Evolutionary conservation across 2,113 vertebrate species (phyloP), one percentile per base, ranked within the genome.

Genomic region (Plectropomus leopardus): DNA sequence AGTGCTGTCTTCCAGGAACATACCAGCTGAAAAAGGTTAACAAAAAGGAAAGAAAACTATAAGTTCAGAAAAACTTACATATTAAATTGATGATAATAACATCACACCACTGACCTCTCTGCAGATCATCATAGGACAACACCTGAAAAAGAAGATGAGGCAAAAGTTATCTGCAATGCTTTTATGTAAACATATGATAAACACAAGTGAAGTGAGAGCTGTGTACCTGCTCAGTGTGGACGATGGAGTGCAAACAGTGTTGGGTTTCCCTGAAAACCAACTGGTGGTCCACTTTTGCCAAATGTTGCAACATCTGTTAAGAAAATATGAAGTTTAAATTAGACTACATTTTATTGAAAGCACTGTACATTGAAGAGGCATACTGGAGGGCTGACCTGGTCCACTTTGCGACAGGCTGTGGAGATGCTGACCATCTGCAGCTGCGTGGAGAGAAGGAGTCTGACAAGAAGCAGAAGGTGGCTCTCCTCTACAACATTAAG

Each of bases 1-100:
- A 21, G 48, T 40, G 73, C 96, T 97, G 85, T 96, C 95, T 85
- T 97, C 96, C 67, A 97, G 28, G 77, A 96, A 96, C 95, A 97
- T 95, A 81, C 95, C 96, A 28, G 93, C 97, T 98, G 51, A 45
- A 79, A 77, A 23, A 36, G 21, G n/a, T 9, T 0, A 36, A 48
- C 23, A 42, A 36, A 4, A 50, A n/a, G n/a, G n/a, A n/a, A n/a
- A n/a, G n/a, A n/a, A 28, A 24, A 42, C 6, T 17, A 42, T 14
- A 24, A 1, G 23, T 23, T 55, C 11, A 23, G 30, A 7, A 44
- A 53, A 61, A 55, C 28, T 14, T 17, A 1, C 11, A 50, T 10
- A 28, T 17, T 3, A 59, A 16, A 67, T 65, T 1, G 44, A 23
- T n/a, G 9, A 57, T 9, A 58, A 10, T 36, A 50, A 51, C 72